Evolutionary conservation across 2,113 vertebrate species (phyloP).

Genomic region (Gymnorhina tibicen): DNA sequence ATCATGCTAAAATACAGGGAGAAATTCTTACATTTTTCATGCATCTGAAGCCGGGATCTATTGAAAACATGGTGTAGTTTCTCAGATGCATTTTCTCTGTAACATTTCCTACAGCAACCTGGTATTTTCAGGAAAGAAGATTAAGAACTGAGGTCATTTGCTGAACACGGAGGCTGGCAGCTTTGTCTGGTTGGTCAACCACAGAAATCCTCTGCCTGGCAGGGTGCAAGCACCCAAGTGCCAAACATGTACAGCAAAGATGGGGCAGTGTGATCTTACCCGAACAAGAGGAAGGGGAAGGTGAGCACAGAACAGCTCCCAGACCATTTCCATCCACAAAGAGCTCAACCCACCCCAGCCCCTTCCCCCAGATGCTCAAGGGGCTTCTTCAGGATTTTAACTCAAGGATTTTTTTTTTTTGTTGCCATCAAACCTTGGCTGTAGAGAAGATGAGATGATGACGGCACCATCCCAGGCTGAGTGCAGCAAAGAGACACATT

Average conservation of each 20-base stretch:
- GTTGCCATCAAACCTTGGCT: neutral
- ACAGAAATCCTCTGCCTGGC: neutral
- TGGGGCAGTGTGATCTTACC: neutral
- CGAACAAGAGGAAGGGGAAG: neutral
- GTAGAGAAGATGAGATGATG: neutral
- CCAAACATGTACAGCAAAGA: neutral
- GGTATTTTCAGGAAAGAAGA: constrained; percentile 17
- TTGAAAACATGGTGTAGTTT: neutral
- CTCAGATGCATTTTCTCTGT: neutral
- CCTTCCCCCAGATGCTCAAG: neutral
- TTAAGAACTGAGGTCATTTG: constrained; percentile 1
- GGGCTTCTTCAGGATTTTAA: neutral
- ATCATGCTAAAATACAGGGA: neutral
- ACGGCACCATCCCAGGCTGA: neutral
- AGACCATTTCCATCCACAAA: neutral
- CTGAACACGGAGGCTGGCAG: constrained; percentile 3
- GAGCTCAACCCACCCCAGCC: neutral
- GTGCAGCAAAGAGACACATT: neutral
- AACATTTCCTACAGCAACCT: neutral
- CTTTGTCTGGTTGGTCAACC: constrained; percentile 18
- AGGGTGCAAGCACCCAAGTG: neutral
- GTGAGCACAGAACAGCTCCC: neutral
- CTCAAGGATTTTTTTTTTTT: no score
- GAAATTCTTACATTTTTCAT: neutral
- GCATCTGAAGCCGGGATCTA: neutral